Percentiles rank a stretch among this genome's conserved stretches.
Conservation (phyloP, 2,113 vertebrate species). For the Oncorhynchus mykiss region DNA sequence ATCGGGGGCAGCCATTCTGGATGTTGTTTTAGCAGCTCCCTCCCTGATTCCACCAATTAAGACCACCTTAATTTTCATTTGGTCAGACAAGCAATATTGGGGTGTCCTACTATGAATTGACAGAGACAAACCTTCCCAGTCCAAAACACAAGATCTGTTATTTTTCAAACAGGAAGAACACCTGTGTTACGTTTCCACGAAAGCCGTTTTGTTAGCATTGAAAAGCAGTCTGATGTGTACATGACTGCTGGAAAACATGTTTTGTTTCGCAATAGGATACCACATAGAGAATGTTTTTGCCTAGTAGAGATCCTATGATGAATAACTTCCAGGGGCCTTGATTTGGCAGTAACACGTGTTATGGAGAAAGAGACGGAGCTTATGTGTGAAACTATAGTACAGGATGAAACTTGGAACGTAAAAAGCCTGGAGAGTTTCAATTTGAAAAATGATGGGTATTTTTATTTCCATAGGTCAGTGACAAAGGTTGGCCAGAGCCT, state of each 20-base stretch:
- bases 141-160: not conserved
- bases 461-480: too few species aligned
- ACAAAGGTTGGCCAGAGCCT: too few species aligned
- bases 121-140: not conserved
- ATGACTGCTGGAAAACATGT: not conserved
- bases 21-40: constrained; percentile 23
- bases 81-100: not conserved
- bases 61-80: not conserved
- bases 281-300: not conserved
- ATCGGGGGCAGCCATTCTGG: constrained; percentile 16
- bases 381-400: not conserved
- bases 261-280: not conserved
- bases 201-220: not conserved
- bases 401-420: not conserved
- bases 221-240: not conserved
- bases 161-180: not conserved
- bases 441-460: too few species aligned
- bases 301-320: not conserved
- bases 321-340: not conserved
- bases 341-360: not conserved
- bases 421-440: not conserved
- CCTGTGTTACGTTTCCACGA: not conserved
- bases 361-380: not conserved
- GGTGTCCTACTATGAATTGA: not conserved
- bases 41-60: constrained; percentile 8